Base-by-base conservation (phyloP, 2,797 vertebrate species). In the Chelmon rostratus region DNA sequence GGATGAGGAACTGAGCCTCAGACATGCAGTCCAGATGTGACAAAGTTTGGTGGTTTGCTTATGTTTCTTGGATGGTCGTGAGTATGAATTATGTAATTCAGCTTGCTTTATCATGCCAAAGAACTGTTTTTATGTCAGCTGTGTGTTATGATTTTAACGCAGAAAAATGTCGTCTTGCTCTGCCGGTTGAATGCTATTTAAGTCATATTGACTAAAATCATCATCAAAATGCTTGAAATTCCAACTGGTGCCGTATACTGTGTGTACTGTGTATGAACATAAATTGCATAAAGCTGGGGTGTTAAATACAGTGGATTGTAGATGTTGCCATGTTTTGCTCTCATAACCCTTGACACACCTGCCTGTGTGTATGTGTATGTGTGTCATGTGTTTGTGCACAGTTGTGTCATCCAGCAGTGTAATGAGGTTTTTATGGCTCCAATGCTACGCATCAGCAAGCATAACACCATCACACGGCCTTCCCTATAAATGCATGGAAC, bases 381-480 rank as follows among this genome's bases (percentile, higher is more conserved):
- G 67, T 59, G 58, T 71, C 53, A 52, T 64, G 35, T 64, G 66
- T 76, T 15, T 47, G 37, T 62, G 61, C 37, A 1, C 31, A 7
- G n/a, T 31, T 64, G 71, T 73, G 44, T 76, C 70, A 70, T 49
- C 67, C 65, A 57, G 71, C 59, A 49, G 79, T 15, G 80, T 88
- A 91, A 90, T 88, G 67, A 70, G 47, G 44, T 88, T 87, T 91
- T 90, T 85, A 93, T 87, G 28, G 73, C 77, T 67, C 81, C 61
- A 72, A 82, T 89, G 83, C 58, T 79, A 73, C 68, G 44, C 79
- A 84, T 79, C 89, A 83, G 73, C 85, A 81, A 75, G 74, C 76
- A 77, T 76, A 83, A 73, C 79, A 31, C 75, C 68, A 76, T 84
- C 82, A 86, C 82, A 54, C 79, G 82, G 71, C 63, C 73, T 12